Conservation (phyloP, 2,797 vertebrate genomes). For the Cynodonichthys magdalenae region DNA sequence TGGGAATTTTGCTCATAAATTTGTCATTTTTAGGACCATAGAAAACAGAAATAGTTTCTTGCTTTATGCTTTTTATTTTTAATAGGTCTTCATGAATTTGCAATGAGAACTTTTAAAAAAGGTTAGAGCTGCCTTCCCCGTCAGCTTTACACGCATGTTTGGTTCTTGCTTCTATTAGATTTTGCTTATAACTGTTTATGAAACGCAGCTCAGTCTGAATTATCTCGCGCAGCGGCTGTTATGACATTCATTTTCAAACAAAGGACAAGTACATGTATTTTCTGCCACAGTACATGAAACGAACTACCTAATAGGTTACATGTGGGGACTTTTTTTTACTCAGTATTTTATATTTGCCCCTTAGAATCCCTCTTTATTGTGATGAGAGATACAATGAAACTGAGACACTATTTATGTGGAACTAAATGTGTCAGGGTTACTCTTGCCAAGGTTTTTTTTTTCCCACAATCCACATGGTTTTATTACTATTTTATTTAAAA, state of each 20-base stretch:
- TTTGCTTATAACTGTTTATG: neutral
- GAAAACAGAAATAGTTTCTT: no score
- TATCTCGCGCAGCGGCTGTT: constrained; percentile 6
- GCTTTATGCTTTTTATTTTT: no score
- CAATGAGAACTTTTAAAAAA: neutral
- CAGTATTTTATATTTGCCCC: constrained; percentile 12
- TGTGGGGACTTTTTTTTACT: constrained; percentile 19
- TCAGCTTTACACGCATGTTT: neutral
- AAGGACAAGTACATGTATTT: constrained; percentile 7
- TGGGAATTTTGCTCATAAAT: no score
- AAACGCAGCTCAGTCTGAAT: constrained; percentile 10
- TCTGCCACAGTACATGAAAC: constrained; percentile 10
- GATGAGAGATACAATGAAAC: constrained; percentile 19
- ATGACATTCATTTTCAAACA: constrained; percentile 3
- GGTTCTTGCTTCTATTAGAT: constrained; percentile 3
- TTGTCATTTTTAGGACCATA: no score
- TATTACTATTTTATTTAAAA: constrained; percentile 15
- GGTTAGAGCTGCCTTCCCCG: constrained; percentile 1
- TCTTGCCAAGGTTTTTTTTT: constrained; percentile 9
- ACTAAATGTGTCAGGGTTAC: constrained; percentile 26
- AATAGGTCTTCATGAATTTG: no score
- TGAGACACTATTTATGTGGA: constrained; percentile 31
- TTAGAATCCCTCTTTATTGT: constrained; percentile 11
- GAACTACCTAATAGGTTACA: constrained; percentile 30
- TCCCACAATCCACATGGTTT: neutral